A percentile compares a stretch with the other conserved stretches of the same genome.
These are phyloP conservation scores for Hormiphora californensis DNA, from an alignment of 37 sponge, comb jelly and placozoan species.

Conservation along the genomic window DNA sequence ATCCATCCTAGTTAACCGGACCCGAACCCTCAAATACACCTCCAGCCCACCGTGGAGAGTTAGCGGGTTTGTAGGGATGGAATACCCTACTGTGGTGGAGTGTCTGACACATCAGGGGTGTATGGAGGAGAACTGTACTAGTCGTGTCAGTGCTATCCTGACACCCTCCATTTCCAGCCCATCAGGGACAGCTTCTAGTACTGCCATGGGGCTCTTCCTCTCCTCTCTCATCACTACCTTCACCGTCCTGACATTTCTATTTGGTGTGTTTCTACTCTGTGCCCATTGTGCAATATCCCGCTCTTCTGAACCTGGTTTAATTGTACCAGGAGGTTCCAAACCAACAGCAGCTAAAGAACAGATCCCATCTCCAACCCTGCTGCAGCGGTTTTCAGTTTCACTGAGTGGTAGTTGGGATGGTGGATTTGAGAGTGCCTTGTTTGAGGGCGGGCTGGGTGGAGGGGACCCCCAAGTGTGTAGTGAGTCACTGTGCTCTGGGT, in stretches of 20 bases:
- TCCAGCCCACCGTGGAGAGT: neutral
- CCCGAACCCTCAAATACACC: neutral
- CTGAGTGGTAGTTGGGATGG: no score
- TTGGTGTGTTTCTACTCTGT: neutral
- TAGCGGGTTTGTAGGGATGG: neutral
- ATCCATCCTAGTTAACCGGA: neutral
- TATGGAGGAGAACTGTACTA: neutral
- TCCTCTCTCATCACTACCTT: neutral
- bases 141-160: neutral
- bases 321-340: no score
- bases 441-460: neutral
- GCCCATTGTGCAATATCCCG: no score
- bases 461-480: neutral
- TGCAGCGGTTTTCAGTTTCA: no score
- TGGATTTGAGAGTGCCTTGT: neutral
- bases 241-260: neutral
- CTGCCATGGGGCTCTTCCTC: neutral
- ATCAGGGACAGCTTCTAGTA: neutral
- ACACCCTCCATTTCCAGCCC: neutral
- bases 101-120: neutral
- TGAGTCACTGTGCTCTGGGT: constrained; percentile 14
- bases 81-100: neutral
- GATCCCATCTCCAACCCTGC: no score
- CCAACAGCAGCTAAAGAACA: no score
- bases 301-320: no score